Percentiles rank a stretch among this genome's conserved stretches.
These are phyloP conservation scores for Bungarus multicinctus DNA, from an alignment of 2,113 vertebrate genomes.

Conservation along the genomic window DNA sequence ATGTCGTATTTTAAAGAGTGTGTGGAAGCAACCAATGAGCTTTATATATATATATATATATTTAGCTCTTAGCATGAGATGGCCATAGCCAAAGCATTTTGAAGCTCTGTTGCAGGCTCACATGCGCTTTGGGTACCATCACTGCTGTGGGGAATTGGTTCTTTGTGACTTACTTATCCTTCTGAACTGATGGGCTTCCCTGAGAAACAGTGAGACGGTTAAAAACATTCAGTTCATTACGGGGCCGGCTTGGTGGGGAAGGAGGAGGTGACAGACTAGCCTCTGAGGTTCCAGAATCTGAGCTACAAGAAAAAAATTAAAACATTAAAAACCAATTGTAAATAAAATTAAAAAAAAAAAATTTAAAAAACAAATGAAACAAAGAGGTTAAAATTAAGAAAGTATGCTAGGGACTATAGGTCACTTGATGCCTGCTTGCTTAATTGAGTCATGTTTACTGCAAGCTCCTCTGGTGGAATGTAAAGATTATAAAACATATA, in stretches of 20 bases:
- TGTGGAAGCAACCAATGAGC: conserved; percentile 27
- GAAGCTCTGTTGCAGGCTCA: conserved; percentile 36
- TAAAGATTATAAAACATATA: conserved; percentile 8
- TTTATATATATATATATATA: no score
- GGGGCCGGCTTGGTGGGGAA: conserved; percentile 82
- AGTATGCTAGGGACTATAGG: conserved; percentile 57
- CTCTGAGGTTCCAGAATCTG: conserved; percentile 87
- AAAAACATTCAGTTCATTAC: conserved; percentile 84
- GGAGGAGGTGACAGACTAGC: conserved; percentile 80
- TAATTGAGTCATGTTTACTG: conserved; percentile 34
- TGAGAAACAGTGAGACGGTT: conserved; percentile 78
- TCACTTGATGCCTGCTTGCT: conserved; percentile 41
- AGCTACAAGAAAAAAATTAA: conserved; percentile 81
- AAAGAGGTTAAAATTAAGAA: conserved; percentile 61
- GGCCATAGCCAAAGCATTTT: conserved; percentile 41
- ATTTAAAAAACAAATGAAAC: conserved; percentile 19
- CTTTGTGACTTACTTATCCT: conserved; percentile 79
- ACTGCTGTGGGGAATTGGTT: conserved; percentile 41
- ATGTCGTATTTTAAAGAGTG: conserved; percentile 10
- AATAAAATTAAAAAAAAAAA: conserved; percentile 35
- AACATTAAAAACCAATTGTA: conserved; percentile 64
- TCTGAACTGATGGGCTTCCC: conserved; percentile 72
- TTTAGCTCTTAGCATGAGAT: conserved; percentile 35
- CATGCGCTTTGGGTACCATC: conserved; percentile 23
- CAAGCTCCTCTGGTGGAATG: conserved; percentile 31